These are phyloP conservation scores for Pinctada fucata DNA, from an alignment of 2,888 invertebrate species.

Conservation along the genomic window DNA sequence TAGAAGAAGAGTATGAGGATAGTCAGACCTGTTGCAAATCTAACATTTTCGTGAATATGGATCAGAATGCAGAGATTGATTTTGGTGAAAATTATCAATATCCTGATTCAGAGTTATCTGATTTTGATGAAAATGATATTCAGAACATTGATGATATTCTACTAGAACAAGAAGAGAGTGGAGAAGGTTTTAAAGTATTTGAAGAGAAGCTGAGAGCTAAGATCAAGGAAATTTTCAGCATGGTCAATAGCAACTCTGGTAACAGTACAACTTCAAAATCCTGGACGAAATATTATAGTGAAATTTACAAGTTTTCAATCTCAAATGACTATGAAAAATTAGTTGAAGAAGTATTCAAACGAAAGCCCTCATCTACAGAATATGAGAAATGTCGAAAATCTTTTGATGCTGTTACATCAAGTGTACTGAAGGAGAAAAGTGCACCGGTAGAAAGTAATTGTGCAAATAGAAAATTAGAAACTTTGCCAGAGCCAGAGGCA, in stretches of 20 bases:
- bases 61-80: background rate
- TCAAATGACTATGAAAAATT: background rate
- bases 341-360: background rate
- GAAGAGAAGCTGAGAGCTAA: background rate
- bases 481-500: background rate
- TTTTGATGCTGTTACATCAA: background rate
- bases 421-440: background rate
- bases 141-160: background rate
- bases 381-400: background rate
- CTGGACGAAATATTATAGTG: background rate
- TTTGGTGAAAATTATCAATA: background rate
- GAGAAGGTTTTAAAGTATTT: background rate
- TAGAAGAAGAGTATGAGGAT: background rate
- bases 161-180: background rate
- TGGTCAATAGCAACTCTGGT: background rate
- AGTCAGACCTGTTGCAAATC: background rate
- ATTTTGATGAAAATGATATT: conserved; percentile 13
- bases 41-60: background rate
- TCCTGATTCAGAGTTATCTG: background rate
- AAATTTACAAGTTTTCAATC: background rate
- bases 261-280: background rate
- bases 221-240: background rate
- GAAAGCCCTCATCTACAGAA: background rate
- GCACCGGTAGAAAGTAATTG: background rate
- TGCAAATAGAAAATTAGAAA: background rate